Evolutionary conservation across 2,113 vertebrate genomes (phyloP), one percentile per base, ranked within the genome.

Genomic region (Tinamus guttatus): DNA sequence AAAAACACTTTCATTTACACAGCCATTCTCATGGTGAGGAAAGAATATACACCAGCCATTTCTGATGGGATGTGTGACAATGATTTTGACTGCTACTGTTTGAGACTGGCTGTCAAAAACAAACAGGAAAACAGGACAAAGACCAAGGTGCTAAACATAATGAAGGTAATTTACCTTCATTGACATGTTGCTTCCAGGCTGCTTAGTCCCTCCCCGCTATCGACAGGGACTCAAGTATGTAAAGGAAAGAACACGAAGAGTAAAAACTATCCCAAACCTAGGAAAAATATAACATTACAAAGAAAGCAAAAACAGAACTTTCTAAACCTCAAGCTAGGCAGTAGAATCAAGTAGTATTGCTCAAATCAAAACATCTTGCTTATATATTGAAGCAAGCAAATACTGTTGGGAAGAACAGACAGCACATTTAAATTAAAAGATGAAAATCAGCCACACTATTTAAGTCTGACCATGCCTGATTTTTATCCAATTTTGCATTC

Each of bases 61-160:
- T 68, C 52, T 11, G 8, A 38, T 32, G 52, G 11, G 21, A 13
- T 0, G 47, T 18, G 70, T 4, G 7, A 59, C 41, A 36, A 69
- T 21, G 41, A 14, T 73, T 93, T 95, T 69, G 89, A 74, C 78
- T 87, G 60, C 34, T 64, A 65, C 7, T 64, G 30, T 40, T 65
- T 14, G 11, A 90, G 73, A 47, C 52, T 36, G n/a, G 30, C 24
- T 68, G 71, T 40, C 63, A 69, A 85, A 96, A 94, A 80, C n/a
- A 63, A 93, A 69, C n/a, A 54, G 1, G 9, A 1, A 76, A 62
- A 76, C 3, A 73, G 10, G 43, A 58, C 70, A 65, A 74, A 52
- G 13, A 34, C 30, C 36, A 19, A 76, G 22, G 22, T 76, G 70
- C 15, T 91, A 58, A 95, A 87, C 24, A 85, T 24, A 87, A 58